These are phyloP conservation scores for Mungos mungo DNA, from an alignment of 2,113 vertebrate species.

Conservation along the genomic window DNA sequence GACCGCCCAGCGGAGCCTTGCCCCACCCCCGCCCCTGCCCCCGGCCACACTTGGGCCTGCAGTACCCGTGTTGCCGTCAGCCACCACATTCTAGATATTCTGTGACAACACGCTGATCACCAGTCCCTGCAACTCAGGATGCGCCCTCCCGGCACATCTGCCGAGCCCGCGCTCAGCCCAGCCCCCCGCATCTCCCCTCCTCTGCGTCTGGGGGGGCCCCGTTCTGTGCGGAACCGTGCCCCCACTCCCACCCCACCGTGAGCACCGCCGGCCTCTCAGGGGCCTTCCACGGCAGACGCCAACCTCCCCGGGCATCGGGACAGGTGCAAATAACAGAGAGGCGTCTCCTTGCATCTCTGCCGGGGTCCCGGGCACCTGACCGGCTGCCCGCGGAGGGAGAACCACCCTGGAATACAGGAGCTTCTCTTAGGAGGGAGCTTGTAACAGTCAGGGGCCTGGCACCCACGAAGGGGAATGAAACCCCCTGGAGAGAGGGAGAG, in stretches of 20 bases:
- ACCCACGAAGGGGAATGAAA: not conserved
- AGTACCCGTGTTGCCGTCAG: not conserved
- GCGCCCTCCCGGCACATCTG: fast-evolving
- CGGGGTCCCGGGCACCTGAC: not conserved
- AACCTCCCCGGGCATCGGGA: not conserved
- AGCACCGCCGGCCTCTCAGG: not conserved
- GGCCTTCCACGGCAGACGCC: not conserved
- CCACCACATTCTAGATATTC: not conserved
- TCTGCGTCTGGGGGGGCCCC: fast-evolving
- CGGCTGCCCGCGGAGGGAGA: not conserved
- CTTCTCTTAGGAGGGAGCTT: not conserved
- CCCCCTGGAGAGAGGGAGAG: not conserved
- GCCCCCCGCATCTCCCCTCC: not conserved
- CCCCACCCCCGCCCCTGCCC: not conserved
- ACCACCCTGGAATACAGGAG: not conserved
- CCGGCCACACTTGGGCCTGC: too few species aligned
- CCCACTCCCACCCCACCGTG: too few species aligned
- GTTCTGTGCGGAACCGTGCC: not conserved
- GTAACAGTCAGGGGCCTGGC: not conserved
- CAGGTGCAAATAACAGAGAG: conserved; percentile 74
- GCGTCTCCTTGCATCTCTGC: conserved; percentile 43
- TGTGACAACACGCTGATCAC: not conserved
- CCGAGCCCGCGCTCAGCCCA: not conserved
- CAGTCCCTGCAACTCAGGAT: not conserved
- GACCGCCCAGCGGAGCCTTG: not conserved